A percentile compares a stretch with the other conserved stretches of the same genome.
Evolutionary conservation across 2,113 vertebrate genomes (phyloP).

Genomic region (Gymnogyps californianus): DNA sequence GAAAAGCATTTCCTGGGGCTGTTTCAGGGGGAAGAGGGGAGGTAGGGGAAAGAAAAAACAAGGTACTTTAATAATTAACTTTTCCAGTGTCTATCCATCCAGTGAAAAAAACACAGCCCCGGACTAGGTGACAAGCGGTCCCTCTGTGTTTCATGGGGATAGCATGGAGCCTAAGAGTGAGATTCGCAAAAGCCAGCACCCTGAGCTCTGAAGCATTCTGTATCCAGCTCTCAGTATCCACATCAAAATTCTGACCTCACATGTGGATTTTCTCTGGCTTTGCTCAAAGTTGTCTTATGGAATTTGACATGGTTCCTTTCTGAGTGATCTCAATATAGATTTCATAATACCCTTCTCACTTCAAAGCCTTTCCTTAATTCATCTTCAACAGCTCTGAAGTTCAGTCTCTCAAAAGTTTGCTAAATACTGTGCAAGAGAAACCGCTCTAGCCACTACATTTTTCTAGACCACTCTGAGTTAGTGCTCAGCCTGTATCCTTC

Average conservation of each 20-base stretch:
- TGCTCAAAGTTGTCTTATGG: neutral
- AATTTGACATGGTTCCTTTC: neutral
- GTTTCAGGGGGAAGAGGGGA: neutral
- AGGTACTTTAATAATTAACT: neutral
- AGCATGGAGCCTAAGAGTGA: neutral
- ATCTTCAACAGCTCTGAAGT: neutral
- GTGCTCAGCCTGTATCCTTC: neutral
- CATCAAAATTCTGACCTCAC: neutral
- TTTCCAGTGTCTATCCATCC: neutral
- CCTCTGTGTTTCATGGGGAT: neutral
- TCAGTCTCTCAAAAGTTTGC: neutral
- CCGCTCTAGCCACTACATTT: neutral
- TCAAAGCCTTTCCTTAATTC: neutral
- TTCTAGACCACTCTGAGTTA: neutral
- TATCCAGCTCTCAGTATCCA: neutral
- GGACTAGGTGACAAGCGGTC: neutral
- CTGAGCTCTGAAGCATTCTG: neutral
- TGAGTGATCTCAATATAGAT: neutral
- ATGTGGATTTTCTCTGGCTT: neutral
- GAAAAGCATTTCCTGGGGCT: neutral
- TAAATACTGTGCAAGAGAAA: neutral
- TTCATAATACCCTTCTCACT: neutral
- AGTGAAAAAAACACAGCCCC: accelerated
- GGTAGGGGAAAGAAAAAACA: neutral
- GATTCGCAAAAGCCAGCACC: neutral